These are phyloP conservation scores for Camelus bactrianus DNA, from an alignment of 2,113 vertebrate species.

Conservation along the genomic window DNA sequence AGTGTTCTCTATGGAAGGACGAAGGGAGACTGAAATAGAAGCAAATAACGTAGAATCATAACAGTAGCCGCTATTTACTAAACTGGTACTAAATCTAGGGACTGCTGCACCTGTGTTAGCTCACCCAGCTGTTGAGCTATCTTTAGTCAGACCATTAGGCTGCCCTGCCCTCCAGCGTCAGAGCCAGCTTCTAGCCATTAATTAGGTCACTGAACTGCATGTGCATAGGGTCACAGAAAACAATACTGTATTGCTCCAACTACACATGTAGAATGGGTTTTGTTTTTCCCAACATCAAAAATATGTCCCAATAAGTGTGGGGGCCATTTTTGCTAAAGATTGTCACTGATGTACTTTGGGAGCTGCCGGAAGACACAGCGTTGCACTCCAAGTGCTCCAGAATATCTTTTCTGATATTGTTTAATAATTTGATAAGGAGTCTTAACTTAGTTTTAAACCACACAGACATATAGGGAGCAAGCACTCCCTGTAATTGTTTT, in stretches of 20 bases:
- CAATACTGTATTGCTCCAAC: neutral
- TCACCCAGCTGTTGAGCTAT: neutral
- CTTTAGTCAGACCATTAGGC: neutral
- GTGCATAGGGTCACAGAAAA: neutral
- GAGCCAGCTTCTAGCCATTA: neutral
- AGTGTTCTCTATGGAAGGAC: neutral
- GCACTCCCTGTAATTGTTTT: neutral
- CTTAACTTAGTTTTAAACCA: constrained; percentile 11
- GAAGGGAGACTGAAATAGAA: neutral
- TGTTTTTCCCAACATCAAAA: neutral
- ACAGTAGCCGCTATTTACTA: neutral
- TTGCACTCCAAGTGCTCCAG: neutral
- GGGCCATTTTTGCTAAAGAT: constrained; percentile 15
- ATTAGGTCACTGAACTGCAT: neutral
- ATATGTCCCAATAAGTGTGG: neutral
- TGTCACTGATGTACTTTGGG: neutral
- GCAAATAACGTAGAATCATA: neutral
- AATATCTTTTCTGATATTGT: neutral
- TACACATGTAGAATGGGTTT: neutral
- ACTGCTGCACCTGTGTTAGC: neutral
- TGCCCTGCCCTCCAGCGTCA: neutral
- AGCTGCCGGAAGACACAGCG: neutral
- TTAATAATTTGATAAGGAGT: neutral
- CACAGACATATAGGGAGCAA: neutral
- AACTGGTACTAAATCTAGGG: neutral